Evolutionary conservation across 2,888 invertebrate species (phyloP).

Genomic region (Piscicola geometra): DNA sequence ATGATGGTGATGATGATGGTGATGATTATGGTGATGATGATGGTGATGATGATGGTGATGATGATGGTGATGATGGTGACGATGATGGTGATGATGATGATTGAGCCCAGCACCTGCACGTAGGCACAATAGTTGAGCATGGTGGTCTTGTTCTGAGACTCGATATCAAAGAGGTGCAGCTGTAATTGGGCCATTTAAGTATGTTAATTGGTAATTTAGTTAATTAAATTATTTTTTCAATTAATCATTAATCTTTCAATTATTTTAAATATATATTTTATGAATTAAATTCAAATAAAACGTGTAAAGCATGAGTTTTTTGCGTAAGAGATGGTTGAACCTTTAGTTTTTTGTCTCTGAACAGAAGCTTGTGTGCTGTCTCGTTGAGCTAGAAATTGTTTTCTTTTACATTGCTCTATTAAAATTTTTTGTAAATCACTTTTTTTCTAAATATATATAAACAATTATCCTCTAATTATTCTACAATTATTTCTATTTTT

Average conservation of each 20-base stretch:
- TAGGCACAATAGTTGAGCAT: conserved; percentile 63
- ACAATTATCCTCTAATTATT: too few relatives aligned
- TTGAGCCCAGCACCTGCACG: conserved; percentile 58
- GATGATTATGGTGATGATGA: neutral
- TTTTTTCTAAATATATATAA: too few relatives aligned
- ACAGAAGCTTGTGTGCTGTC: conserved; percentile 80
- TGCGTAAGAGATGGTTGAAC: too few relatives aligned
- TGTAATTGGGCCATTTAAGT: too few relatives aligned
- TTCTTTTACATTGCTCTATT: neutral
- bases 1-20: neutral
- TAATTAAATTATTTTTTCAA: neutral
- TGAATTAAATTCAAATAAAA: too few relatives aligned
- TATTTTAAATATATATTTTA: too few relatives aligned
- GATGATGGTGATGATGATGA: neutral
- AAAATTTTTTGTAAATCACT: neutral
- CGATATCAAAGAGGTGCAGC: conserved; percentile 62
- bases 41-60: neutral
- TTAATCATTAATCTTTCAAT: too few relatives aligned
- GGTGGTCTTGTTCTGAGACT: conserved; percentile 55
- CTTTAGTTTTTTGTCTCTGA: conserved; percentile 77
- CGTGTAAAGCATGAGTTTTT: too few relatives aligned
- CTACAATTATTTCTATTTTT: too few relatives aligned
- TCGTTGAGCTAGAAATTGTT: conserved; percentile 67
- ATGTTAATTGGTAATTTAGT: neutral
- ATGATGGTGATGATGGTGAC: neutral